Base-by-base conservation (phyloP, 2,113 vertebrate genomes). In the Xenus cinereus region DNA sequence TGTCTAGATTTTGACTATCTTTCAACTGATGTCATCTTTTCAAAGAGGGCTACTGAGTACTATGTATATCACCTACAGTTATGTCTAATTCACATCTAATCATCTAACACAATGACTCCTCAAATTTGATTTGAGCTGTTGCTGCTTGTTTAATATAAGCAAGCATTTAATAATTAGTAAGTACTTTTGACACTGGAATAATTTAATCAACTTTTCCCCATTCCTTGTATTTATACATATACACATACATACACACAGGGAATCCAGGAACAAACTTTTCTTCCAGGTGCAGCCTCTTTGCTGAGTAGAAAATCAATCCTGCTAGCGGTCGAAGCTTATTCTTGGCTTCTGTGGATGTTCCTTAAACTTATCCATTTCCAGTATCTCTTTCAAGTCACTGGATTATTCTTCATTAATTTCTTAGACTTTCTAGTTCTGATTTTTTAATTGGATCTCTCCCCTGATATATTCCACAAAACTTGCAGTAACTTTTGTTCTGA, bases 61-160 rank as follows among this genome's bases (percentile, higher is more conserved):
- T 56, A 20, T 2, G 1, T n/a, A 4, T 32, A 54, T 56, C 6
- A 41, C 23, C 17, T 9, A 17, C 4, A 0, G 0, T 12, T 56
- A 43, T 5, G 43, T 68, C 43, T 56, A 63, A 80, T 22, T 17
- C 67, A 18, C 23, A 20, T 2, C 68, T 20, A 39, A 41, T 54
- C 28, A 72, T n/a, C 39, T 53, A 87, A 62, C 14, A n/a, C 21
- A 14, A 6, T 4, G 8, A 6, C 54, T 78, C 46, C n/a, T 78
- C 60, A 67, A n/a, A 22, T 62, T 48, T 30, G 54, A 24, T 48
- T 26, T 30, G 17, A n/a, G 5, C 14, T 63, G 16, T 35, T 78
- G 24, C 60, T 74, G 11, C 20, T 32, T 64, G 2, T 72, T 86
- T 62, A 84, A 69, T 77, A 37, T 33, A 89, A 39, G 14, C 14